Evolutionary conservation across 2,113 vertebrate genomes (phyloP).

Genomic region (Blennius ocellaris): DNA sequence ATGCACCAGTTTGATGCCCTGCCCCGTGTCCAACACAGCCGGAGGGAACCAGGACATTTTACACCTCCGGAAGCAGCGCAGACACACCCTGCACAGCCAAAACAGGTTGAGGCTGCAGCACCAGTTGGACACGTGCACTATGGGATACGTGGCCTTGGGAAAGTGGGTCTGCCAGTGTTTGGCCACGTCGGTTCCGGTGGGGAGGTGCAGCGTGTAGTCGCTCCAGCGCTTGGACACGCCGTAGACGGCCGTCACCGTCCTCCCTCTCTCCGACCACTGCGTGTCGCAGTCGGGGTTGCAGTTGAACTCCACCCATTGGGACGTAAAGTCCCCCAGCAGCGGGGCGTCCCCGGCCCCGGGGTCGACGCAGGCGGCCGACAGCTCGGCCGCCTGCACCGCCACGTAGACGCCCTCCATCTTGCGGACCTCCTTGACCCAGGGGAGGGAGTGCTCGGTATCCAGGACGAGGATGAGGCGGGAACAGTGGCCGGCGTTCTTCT

Average conservation of each 20-base stretch:
- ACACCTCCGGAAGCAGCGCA: conserved; percentile 93
- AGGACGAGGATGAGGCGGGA: conserved; percentile 94
- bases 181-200: conserved; percentile 92
- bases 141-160: conserved; percentile 89
- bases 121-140: conserved; percentile 96
- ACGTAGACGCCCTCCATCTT: conserved; percentile 89
- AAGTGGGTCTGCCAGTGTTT: conserved; percentile 98
- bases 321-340: conserved; percentile 93
- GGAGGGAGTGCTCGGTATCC: conserved; percentile 92
- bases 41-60: conserved; percentile 98
- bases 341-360: conserved; percentile 74
- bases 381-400: conserved; percentile 92
- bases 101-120: conserved; percentile 95
- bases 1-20: conserved; percentile 95
- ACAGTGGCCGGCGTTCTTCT: conserved; percentile 90
- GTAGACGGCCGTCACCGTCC: conserved; percentile 84
- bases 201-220: conserved; percentile 95
- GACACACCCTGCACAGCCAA: conserved; percentile 90
- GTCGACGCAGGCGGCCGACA: conserved; percentile 58
- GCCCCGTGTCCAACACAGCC: conserved; percentile 93
- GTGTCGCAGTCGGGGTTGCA: conserved; percentile 88
- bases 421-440: conserved; percentile 93
- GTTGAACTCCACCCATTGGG: conserved; percentile 97
- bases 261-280: conserved; percentile 89
- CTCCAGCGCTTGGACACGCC: conserved; percentile 94